Conservation (phyloP, 2,113 vertebrate genomes). For the Pygoscelis antarcticus region DNA sequence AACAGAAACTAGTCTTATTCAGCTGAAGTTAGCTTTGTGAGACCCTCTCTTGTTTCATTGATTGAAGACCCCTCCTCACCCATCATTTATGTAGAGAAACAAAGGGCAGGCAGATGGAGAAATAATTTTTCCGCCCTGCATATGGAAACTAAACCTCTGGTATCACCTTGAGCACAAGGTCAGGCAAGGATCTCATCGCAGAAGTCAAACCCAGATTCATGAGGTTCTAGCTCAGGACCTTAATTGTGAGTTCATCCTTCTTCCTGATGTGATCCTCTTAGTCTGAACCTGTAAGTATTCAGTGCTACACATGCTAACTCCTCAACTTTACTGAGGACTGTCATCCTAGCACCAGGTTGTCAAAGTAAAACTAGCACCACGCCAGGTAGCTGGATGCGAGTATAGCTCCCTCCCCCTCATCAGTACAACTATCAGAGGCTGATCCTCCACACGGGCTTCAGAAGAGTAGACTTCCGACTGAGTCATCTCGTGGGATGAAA, state of each 20-base stretch:
- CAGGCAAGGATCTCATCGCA: neutral
- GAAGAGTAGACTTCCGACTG: neutral
- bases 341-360: neutral
- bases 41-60: neutral
- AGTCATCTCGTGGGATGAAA: conserved; percentile 18
- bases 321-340: neutral
- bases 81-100: neutral
- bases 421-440: neutral
- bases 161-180: neutral
- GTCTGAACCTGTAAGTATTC: neutral
- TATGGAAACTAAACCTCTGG: neutral
- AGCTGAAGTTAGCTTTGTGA: neutral
- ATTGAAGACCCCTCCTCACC: neutral
- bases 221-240: neutral
- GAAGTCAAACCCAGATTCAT: neutral
- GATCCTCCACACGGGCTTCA: neutral
- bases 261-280: neutral
- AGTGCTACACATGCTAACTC: neutral
- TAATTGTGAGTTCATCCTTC: neutral
- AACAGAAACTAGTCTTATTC: neutral
- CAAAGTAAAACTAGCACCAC: neutral
- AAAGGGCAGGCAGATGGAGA: neutral
- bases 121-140: neutral
- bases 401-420: neutral
- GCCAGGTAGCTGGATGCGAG: neutral